Percentiles rank a stretch among this genome's conserved stretches.
These are phyloP conservation scores for Dendrophyllia cribrosa DNA, from an alignment of 64 coral and sea anemone genomes.

Conservation along the genomic window DNA sequence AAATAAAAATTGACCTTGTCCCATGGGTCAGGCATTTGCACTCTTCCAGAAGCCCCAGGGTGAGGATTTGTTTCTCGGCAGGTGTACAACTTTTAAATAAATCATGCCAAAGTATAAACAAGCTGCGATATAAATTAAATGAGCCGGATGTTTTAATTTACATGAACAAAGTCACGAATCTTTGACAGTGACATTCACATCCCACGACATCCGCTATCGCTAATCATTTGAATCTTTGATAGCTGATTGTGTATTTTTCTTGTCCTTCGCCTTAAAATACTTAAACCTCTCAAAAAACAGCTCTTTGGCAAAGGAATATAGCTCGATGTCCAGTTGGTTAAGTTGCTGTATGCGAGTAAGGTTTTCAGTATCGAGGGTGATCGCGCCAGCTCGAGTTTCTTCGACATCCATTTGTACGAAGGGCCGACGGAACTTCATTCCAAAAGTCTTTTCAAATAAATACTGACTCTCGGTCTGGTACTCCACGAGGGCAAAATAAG, in stretches of 20 bases:
- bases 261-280: slow-evolving; percentile 57
- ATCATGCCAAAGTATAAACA: too few relatives aligned
- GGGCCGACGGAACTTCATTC: slow-evolving; percentile 70
- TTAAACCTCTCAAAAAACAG: slow-evolving; percentile 81
- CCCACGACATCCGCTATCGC: not conserved
- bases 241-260: not conserved
- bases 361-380: not conserved
- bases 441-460: slow-evolving; percentile 96
- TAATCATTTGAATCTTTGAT: not conserved
- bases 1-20: too few relatives aligned
- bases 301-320: slow-evolving; percentile 69
- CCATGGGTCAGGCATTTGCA: too few relatives aligned
- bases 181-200: not conserved
- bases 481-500: slow-evolving; percentile 96
- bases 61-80: too few relatives aligned
- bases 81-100: too few relatives aligned
- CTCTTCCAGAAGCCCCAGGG: too few relatives aligned
- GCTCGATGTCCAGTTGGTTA: slow-evolving; percentile 56
- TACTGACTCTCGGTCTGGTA: slow-evolving; percentile 95
- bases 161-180: not conserved
- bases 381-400: slow-evolving; percentile 39
- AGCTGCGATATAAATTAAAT: too few relatives aligned
- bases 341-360: slow-evolving; percentile 43
- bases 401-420: slow-evolving; percentile 71
- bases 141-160: not conserved